phyloP scores from a whole-genome alignment of 23 tunicate genomes.

The Ciona savignyi region DNA sequence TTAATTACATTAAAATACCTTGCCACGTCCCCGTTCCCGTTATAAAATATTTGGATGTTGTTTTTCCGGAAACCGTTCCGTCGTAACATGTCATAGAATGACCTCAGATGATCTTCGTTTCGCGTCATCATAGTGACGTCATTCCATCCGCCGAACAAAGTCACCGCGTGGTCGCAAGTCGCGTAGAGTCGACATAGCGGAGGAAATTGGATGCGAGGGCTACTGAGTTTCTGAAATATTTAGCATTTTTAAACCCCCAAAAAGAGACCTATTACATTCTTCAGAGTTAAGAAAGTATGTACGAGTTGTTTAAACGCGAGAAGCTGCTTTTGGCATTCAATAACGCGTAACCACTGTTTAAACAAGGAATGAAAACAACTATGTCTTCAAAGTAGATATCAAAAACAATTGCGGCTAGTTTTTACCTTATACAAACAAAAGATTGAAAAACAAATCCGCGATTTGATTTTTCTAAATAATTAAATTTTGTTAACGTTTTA shows the following conservation, averaged over 20 bases:
- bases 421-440: no score
- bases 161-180: constrained; percentile 62
- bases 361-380: neutral
- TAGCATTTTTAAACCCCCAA: neutral
- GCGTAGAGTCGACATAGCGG: constrained; percentile 8
- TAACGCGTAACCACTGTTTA: neutral
- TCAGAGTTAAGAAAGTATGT: neutral
- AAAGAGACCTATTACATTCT: neutral
- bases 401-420: no score
- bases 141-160: constrained; percentile 79
- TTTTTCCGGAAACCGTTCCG: constrained; percentile 40
- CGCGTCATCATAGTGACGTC: constrained; percentile 13
- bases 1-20: no score
- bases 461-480: no score
- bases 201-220: neutral
- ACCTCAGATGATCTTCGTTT: constrained; percentile 32
- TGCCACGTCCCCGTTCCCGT: constrained; percentile 30
- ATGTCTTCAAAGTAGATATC: no score
- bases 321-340: neutral
- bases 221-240: neutral
- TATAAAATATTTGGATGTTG: constrained; percentile 58
- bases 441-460: no score
- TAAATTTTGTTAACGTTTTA: no score
- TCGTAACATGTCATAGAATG: constrained; percentile 30
- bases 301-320: neutral